Evolutionary conservation across 2,113 vertebrate species (phyloP).

Genomic region (Struthidea cinerea): DNA sequence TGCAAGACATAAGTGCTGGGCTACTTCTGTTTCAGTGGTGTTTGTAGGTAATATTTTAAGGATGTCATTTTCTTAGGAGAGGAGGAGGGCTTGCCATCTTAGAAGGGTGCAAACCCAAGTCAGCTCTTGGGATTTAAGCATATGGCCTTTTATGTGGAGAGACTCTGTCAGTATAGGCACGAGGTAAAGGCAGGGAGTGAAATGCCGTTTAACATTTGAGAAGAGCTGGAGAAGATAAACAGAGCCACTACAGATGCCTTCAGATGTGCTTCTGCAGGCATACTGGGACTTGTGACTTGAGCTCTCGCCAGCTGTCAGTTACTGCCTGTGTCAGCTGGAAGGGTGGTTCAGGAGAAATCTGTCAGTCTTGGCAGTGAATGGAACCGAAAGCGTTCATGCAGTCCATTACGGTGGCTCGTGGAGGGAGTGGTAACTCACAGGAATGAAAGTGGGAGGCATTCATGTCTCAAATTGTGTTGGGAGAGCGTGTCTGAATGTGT

Average conservation of each 20-base stretch:
- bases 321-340: background rate
- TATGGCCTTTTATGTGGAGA: background rate
- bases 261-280: background rate
- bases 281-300: background rate
- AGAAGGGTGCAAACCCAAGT: background rate
- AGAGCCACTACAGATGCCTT: background rate
- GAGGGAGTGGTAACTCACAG: slow-evolving; percentile 24
- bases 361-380: background rate
- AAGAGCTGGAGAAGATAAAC: background rate
- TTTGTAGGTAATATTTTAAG: background rate
- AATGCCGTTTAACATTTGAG: background rate
- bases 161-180: background rate
- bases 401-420: background rate
- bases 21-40: background rate
- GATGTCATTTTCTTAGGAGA: background rate
- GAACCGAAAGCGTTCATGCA: background rate
- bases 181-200: background rate
- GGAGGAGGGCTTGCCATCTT: background rate
- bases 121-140: background rate
- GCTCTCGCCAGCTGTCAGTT: background rate
- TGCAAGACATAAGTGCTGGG: background rate
- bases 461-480: background rate
- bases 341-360: background rate
- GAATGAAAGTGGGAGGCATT: slow-evolving; percentile 53
- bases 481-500: slow-evolving; percentile 7